Evolutionary conservation across 2,888 invertebrate genomes (phyloP), one percentile per base, ranked within the genome.

Genomic region (Tinea semifulvella): DNA sequence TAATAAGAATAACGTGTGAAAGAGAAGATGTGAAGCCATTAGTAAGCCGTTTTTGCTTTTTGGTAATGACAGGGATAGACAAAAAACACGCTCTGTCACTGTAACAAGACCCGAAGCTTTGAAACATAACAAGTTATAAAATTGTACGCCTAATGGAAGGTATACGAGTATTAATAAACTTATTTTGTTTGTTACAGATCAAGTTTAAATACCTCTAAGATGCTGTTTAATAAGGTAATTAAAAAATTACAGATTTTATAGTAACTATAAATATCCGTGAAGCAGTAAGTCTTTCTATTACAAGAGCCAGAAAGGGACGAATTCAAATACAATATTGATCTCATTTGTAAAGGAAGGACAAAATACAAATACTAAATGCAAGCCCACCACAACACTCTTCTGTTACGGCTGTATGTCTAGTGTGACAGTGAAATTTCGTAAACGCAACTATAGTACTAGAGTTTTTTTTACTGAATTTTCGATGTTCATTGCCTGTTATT

Each of bases 1-100:
- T 77, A 42, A 66, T 71, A 64, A 61, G 57, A 59, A 63, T 65
- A 68, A 72, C 68, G 70, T 71, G 73, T 68, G 69, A 74, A 73
- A 65, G 65, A 66, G 63, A 57, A 63, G 66, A 66, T n/a, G 63
- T 65, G 63, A 60, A 60, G 63, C 66, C 68, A 71, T 74, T 74
- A 73, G 56, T 54, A 50, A 56, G 50, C 47, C 48, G 53, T 60
- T 68, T 70, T 69, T 71, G 69, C 64, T 19, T 26, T 55, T 57
- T 55, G 52, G 55, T 67, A 64, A 68, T 62, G 59, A 58, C 56
- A 50, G 53, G 54, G 53, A 56, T 57, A 54, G 51, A 57, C 28
- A 38, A 48, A 56, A 56, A 56, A 56, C 2, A 39, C 52, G 56
- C 54, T 51, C 47, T 55, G 56, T 62, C 60, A 63, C 56, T 58